Percentiles rank a stretch among this genome's conserved stretches.
Evolutionary conservation across 2,888 invertebrate species (phyloP).

Genomic region (Eubasilissa splendida): DNA sequence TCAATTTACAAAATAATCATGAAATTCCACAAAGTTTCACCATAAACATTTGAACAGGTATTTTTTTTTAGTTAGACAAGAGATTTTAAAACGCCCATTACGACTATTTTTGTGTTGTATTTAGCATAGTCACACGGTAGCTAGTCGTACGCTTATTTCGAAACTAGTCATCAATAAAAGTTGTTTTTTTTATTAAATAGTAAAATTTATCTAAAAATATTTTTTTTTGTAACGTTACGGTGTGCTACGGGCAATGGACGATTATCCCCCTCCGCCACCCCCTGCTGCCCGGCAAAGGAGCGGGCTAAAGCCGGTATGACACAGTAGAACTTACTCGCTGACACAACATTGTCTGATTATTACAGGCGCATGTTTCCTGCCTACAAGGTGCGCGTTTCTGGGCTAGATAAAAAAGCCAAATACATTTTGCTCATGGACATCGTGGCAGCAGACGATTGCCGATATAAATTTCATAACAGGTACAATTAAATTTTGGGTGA

Average conservation of each 20-base stretch:
- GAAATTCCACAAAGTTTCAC: too few relatives aligned
- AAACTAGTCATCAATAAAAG: too few relatives aligned
- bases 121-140: too few relatives aligned
- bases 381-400: conserved; percentile 96
- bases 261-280: conserved; percentile 2
- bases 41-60: too few relatives aligned
- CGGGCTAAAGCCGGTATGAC: conserved; percentile 34
- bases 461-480: conserved; percentile 96
- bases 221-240: not conserved
- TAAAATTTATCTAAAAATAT: conserved; percentile 2
- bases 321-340: conserved; percentile 43
- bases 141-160: too few relatives aligned
- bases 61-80: too few relatives aligned
- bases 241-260: conserved; percentile 28
- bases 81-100: too few relatives aligned
- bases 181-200: too few relatives aligned
- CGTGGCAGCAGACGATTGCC: conserved; percentile 96
- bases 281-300: conserved; percentile 33
- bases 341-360: conserved; percentile 65
- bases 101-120: too few relatives aligned
- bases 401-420: conserved; percentile 97
- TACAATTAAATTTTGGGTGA: conserved; percentile 66
- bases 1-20: too few relatives aligned
- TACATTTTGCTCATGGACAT: conserved; percentile 98
- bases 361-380: conserved; percentile 98